Base-by-base conservation (phyloP, 2,113 vertebrate genomes). In the Puffinus mauretanicus region DNA sequence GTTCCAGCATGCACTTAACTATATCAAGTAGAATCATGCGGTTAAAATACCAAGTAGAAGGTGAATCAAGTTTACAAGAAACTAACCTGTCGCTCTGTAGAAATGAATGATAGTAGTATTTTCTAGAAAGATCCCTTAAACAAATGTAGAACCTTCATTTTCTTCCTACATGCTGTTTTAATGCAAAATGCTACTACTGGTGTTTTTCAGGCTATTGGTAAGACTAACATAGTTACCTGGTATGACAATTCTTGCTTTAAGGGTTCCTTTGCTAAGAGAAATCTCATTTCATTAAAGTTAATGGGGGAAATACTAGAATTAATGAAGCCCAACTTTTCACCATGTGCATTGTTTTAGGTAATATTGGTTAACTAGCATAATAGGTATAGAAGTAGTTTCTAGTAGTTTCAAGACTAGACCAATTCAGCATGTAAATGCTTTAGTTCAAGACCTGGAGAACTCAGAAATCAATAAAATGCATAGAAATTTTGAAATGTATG, bases 31-130 rank as follows among this genome's bases (percentile, higher is more conserved):
- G 73, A 85, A 75, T 75, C 61, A 66, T 83, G 82, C n/a, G 46
- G 81, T 57, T 95, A 44, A 29, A 85, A 29, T 91, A 95, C 58
- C 71, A 83, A 42, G 66, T 66, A 89, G 72, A n/a, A 38, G 69
- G 24, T 95, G 67, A 82, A 81, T 66, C 82, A 84, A 62, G 34
- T 92, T 97, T 94, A 47, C 60, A 81, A 38, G 92, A 96, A 93
- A 25, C 5, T 93, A 91, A 62, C 36, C 14, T 60, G 24, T 55
- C 1, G 0, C 17, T 94, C 29, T 83, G 52, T 57, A 42, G 54
- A 83, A 95, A 58, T 83, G 49, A 88, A 70, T 81, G 13, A 84
- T 47, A 57, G 64, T 38, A 46, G 16, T 95, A 47, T 75, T 95
- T 82, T 79, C 54, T 80, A 60, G 76, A 62, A 85, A 57, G 13